Base-by-base conservation (phyloP, 2,888 invertebrate genomes). In the Patella caerulea region DNA sequence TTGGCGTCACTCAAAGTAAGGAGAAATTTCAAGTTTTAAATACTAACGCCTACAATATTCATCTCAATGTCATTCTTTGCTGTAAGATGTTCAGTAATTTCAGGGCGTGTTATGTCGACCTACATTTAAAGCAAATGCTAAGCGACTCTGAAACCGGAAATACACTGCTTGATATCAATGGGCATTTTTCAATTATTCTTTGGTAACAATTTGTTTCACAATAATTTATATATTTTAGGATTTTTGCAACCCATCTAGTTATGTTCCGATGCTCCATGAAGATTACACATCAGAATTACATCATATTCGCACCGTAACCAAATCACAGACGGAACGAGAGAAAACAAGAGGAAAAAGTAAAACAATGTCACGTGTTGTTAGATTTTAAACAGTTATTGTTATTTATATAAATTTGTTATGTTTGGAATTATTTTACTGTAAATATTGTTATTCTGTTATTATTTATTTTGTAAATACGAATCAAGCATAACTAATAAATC, bases 231-330 rank as follows among this genome's bases (percentile, higher is more conserved):
- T 72, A 69, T 80, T 83, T 17, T 79, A 94, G 9, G 92, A 93
- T 0, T 92, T 96, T 70, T 95, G 96, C 87, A 94, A 93, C 52
- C 96, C 96, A 0, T 92, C 98, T 0, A 93, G 94, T 0, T 96
- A 98, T 91, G 94, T 94, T 52, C 95, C 95, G 75, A 98, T 98
- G 98, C 89, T 94, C 79, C 95, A 97, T 90, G 95, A 96, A 0
- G 93, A 94, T 69, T 95, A 96, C 90, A 94, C 94, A 80, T 93
- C 94, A 7, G 94, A 95, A 78, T 93, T 97, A 76, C 93, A 94
- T 74, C 94, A 94, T 82, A 96, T 96, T 90, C 93, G 96, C 69
- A 93, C 94, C 85, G 95, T 95, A 89, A 94, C 95, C 83, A 96
- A 95, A 90, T 95, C 95, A 1, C 91, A 90, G 89, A 73, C 53